Evolutionary conservation across 2,113 vertebrate genomes (phyloP).

Genomic region (Herpailurus yagouaroundi): DNA sequence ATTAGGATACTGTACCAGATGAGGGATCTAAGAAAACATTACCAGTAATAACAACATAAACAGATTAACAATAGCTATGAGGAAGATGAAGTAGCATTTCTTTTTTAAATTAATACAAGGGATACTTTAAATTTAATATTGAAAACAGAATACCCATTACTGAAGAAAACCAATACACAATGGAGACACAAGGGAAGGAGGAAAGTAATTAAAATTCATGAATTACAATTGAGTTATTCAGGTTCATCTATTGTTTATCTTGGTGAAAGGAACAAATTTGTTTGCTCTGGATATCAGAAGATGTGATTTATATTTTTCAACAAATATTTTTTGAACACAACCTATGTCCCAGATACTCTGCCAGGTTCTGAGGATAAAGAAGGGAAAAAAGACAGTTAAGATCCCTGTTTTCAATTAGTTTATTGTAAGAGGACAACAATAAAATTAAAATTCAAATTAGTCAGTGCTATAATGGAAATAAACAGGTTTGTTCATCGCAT

Average conservation of each 20-base stretch:
- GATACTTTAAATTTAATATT: constrained; percentile 63
- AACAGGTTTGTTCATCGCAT: not conserved
- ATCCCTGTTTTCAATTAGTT: not conserved
- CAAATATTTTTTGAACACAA: not conserved
- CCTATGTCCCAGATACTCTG: not conserved
- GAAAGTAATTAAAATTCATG: constrained; percentile 66
- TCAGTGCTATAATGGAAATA: not conserved
- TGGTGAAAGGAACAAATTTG: not conserved
- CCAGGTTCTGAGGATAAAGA: not conserved
- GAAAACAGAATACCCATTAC: constrained; percentile 42
- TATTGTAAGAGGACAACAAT: not conserved
- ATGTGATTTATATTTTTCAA: not conserved
- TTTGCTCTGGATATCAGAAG: constrained; percentile 39
- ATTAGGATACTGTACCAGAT: not conserved
- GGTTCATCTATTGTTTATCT: constrained; percentile 27
- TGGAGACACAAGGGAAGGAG: constrained; percentile 28
- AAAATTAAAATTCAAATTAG: not conserved
- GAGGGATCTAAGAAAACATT: constrained; percentile 23
- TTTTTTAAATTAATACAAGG: constrained; percentile 51
- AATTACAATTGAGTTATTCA: constrained; percentile 63
- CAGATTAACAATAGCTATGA: constrained; percentile 39
- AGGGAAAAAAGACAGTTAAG: not conserved
- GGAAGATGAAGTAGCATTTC: constrained; percentile 19
- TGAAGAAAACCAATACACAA: constrained; percentile 59
- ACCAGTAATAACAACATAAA: constrained; percentile 43